Conservation (phyloP, 2,113 vertebrate species). For the Hemiprocne comata region DNA sequence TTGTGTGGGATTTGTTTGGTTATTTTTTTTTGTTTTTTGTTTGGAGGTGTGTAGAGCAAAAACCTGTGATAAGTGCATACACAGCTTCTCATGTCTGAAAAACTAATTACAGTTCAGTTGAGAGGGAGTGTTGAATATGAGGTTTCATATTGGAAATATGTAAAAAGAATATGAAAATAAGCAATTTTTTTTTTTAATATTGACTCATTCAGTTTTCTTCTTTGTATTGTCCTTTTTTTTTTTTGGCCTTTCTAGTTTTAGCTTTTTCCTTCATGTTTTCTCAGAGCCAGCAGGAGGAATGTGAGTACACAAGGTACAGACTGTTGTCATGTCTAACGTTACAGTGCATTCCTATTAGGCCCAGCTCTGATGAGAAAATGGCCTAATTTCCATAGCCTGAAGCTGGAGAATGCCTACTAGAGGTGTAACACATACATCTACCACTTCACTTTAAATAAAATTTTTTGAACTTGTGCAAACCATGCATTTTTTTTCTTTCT, state of each 20-base stretch:
- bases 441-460: neutral
- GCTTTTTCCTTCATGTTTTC: neutral
- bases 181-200: neutral
- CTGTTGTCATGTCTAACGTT: neutral
- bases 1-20: too few relatives aligned
- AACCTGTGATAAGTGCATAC: neutral
- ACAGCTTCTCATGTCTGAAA: neutral
- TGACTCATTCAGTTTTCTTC: neutral
- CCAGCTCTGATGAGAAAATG: neutral
- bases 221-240: neutral
- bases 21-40: too few relatives aligned
- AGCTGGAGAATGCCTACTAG: neutral
- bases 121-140: neutral
- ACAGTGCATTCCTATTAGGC: neutral
- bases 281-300: neutral
- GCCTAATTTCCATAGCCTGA: neutral
- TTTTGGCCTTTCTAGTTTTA: neutral
- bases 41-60: neutral
- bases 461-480: neutral
- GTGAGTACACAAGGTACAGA: neutral
- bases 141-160: neutral
- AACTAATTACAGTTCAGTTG: neutral
- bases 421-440: neutral
- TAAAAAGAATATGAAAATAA: slow-evolving; percentile 1
- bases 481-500: neutral